Percentiles rank a stretch among this genome's conserved stretches.
Conservation (phyloP, 2,113 vertebrate genomes). For the Megaleporinus macrocephalus region DNA sequence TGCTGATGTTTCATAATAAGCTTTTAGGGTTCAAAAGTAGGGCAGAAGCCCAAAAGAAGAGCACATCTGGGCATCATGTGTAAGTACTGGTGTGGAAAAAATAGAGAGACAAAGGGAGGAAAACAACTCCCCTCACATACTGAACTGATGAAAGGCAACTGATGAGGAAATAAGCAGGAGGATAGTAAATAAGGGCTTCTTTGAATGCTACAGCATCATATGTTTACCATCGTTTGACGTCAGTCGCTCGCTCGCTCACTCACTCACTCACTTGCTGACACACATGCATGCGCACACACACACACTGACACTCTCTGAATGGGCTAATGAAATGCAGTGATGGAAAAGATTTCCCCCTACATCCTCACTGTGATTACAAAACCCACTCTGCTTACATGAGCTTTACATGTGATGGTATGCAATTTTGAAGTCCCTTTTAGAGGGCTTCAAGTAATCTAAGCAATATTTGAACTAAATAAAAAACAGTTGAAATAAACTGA, state of each 20-base stretch:
- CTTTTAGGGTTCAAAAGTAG: slow-evolving; percentile 39
- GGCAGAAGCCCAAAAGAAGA: slow-evolving; percentile 20
- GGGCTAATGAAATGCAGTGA: not conserved
- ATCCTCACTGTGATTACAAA: not conserved
- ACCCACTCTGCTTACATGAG: not conserved
- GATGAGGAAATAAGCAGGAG: slow-evolving; percentile 44
- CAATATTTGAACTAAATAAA: not conserved
- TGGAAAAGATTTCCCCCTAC: not conserved
- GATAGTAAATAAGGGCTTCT: slow-evolving; percentile 41
- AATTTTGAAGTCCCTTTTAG: not conserved
- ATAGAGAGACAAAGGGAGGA: slow-evolving; percentile 7
- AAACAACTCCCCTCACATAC: slow-evolving; percentile 37
- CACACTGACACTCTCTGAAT: not conserved
- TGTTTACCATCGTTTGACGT: slow-evolving; percentile 34
- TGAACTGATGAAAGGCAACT: slow-evolving; percentile 39
- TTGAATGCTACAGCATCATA: slow-evolving; percentile 26
- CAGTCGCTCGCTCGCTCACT: not conserved
- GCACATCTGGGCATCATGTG: slow-evolving; percentile 5
- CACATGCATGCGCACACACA: not conserved
- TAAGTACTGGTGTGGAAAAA: no score
- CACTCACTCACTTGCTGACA: not conserved
- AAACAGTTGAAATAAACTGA: no score
- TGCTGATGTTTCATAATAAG: not conserved
- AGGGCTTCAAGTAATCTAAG: not conserved
- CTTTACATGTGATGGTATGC: not conserved